phyloP scores from a whole-genome alignment of 1,140 invertebrate species.

The Lasioglossum baleicum region DNA sequence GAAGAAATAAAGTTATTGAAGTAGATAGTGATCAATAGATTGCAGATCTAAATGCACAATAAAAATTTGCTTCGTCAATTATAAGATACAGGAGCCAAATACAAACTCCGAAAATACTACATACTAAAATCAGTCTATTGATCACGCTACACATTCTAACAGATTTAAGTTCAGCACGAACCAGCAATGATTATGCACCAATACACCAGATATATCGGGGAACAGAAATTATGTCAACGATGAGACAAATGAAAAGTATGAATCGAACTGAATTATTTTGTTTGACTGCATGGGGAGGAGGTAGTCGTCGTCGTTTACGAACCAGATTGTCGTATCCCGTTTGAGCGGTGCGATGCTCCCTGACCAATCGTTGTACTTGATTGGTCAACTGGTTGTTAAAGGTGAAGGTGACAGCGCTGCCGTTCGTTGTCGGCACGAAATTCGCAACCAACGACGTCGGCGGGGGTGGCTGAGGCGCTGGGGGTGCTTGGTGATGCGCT shows the following conservation, averaged over 20 bases:
- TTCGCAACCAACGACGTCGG: conserved; percentile 82
- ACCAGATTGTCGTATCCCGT: conserved; percentile 85
- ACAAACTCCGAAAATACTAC: too few species aligned
- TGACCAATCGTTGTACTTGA: conserved; percentile 85
- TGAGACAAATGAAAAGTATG: not conserved
- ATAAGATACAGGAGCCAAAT: too few species aligned
- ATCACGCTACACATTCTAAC: too few species aligned
- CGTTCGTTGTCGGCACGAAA: conserved; percentile 88
- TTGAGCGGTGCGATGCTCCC: conserved; percentile 81
- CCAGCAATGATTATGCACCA: too few species aligned
- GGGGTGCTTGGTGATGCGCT: conserved; percentile 80
- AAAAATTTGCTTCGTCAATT: too few species aligned
- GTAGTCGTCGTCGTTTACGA: conserved; percentile 24
- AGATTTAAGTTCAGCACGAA: too few species aligned
- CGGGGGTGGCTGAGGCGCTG: conserved; percentile 84
- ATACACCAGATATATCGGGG: not conserved
- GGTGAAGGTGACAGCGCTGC: conserved; percentile 90
- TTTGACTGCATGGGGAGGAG: not conserved
- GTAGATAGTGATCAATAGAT: too few species aligned
- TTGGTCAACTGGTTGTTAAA: conserved; percentile 91
- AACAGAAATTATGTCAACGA: not conserved
- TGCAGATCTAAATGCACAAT: too few species aligned
- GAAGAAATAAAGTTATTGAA: too few species aligned
- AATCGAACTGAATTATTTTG: not conserved
- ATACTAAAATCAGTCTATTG: too few species aligned